Evolutionary conservation across 1,140 invertebrate species (phyloP).

Genomic region (Lepidurus arcticus): DNA sequence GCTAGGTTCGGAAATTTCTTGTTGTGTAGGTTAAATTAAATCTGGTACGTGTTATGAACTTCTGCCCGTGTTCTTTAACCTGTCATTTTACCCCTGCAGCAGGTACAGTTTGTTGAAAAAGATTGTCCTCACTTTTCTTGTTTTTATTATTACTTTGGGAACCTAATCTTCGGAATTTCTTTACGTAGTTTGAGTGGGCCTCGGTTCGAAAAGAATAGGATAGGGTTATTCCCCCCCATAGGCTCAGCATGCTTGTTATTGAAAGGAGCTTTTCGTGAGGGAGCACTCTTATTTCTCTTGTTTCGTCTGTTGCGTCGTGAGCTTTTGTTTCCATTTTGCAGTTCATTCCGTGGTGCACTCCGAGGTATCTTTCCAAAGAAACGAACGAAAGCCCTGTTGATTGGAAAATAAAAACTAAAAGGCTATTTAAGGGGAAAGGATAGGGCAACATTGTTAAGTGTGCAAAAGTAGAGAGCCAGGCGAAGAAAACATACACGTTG

Average conservation of each 20-base stretch:
- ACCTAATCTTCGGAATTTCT: too few species aligned
- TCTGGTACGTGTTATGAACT: not conserved
- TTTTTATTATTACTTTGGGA: not conserved
- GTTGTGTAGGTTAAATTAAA: conserved; percentile 22
- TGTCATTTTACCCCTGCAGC: not conserved
- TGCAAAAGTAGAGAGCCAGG: too few species aligned
- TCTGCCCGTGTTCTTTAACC: not conserved
- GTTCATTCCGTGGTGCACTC: not conserved
- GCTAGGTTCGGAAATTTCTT: conserved; percentile 11
- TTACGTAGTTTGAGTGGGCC: too few species aligned
- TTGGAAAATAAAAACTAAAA: not conserved
- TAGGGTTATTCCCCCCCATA: too few species aligned
- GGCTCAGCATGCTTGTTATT: not conserved
- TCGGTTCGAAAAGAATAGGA: too few species aligned
- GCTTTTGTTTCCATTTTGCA: conserved; percentile 11
- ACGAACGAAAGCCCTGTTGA: not conserved
- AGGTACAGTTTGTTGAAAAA: not conserved
- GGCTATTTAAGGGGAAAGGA: not conserved
- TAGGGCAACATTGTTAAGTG: too few species aligned
- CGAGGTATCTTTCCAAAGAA: not conserved
- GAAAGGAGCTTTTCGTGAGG: not conserved
- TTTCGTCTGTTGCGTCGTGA: not conserved
- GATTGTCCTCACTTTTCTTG: not conserved
- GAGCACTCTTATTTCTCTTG: not conserved
- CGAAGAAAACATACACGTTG: too few species aligned